phyloP scores from a whole-genome alignment of 2,888 invertebrate genomes.

The Bimastos eiseni region DNA sequence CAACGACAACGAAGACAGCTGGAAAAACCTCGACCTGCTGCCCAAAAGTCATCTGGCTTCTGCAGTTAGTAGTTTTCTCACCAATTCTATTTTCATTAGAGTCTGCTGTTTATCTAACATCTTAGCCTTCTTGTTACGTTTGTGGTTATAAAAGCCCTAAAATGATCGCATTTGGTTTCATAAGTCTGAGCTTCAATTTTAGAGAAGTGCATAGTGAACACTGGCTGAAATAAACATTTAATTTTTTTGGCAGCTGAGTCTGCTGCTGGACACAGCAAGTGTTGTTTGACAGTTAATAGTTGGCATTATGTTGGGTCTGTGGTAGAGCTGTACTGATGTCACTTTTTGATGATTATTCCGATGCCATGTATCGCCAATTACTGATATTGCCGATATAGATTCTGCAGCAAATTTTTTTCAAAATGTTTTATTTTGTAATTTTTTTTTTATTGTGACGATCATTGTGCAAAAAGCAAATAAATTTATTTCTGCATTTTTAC shows the following conservation, averaged over 20 bases:
- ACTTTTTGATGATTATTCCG: too few species aligned
- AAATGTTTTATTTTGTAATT: too few species aligned
- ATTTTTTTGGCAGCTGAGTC: background rate
- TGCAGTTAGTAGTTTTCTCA: constrained; percentile 9
- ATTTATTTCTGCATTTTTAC: too few species aligned
- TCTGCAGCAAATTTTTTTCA: too few species aligned
- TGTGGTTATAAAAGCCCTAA: background rate
- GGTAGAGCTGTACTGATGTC: background rate
- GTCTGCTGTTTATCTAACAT: background rate
- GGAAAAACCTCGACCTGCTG: background rate
- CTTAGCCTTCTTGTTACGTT: background rate
- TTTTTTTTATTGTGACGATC: too few species aligned
- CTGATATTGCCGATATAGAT: too few species aligned
- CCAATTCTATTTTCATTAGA: background rate
- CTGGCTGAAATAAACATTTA: background rate
- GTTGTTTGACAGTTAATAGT: background rate
- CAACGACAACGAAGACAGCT: background rate
- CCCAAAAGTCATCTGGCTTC: background rate
- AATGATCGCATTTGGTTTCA: background rate
- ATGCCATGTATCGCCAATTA: too few species aligned
- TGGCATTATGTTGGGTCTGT: background rate
- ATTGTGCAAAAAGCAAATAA: too few species aligned
- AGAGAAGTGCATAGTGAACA: background rate
- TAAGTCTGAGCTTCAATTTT: background rate
- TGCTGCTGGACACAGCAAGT: background rate